Evolutionary conservation across 2,797 vertebrate species (phyloP).

Genomic region (Poliocrania exsul): DNA sequence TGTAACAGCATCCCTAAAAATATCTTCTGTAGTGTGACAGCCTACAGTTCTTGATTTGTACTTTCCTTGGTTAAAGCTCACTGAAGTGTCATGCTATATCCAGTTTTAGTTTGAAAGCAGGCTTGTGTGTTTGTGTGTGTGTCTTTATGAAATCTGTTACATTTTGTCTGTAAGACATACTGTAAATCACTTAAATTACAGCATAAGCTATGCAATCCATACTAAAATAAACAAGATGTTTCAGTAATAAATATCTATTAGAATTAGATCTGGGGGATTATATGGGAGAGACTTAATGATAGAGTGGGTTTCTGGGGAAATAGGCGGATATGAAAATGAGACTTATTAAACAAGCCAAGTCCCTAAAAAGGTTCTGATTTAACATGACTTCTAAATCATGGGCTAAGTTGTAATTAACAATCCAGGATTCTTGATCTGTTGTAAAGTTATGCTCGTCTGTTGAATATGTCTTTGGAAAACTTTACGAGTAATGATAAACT

Average conservation of each 20-base stretch:
- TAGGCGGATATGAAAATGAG: neutral
- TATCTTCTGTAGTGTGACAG: neutral
- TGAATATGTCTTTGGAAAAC: neutral
- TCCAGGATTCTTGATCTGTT: neutral
- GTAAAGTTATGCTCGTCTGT: neutral
- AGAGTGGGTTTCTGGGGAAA: neutral
- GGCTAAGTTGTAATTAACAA: neutral
- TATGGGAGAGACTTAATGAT: neutral
- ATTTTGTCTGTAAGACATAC: neutral
- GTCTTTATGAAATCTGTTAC: neutral
- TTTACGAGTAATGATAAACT: neutral
- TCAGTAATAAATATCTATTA: neutral
- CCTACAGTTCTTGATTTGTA: neutral
- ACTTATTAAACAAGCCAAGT: neutral
- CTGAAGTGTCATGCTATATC: neutral
- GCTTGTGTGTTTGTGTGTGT: neutral
- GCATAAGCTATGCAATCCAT: neutral
- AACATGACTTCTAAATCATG: neutral
- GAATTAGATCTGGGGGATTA: neutral
- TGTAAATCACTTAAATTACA: neutral
- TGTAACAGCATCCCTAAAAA: neutral
- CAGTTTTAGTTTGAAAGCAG: neutral
- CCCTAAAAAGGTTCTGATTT: neutral
- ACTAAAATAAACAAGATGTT: neutral
- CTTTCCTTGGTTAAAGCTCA: neutral